Percentiles rank a stretch among this genome's conserved stretches.
These are phyloP conservation scores for Cryptoprocta ferox DNA, from an alignment of 2,797 vertebrate genomes.

Conservation along the genomic window DNA sequence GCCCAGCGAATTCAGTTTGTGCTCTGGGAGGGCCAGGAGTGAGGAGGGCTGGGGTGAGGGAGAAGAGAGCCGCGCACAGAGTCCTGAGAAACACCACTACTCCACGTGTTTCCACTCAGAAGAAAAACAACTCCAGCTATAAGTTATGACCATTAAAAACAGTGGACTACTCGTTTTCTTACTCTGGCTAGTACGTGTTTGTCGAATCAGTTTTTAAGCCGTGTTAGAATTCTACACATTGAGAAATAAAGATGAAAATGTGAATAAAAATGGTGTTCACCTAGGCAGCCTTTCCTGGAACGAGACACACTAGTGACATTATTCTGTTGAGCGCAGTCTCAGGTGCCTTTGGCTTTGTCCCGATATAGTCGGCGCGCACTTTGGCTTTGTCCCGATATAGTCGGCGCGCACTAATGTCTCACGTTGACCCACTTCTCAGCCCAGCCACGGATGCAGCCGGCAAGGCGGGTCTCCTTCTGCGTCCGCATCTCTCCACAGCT, in stretches of 20 bases:
- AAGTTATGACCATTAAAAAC: neutral
- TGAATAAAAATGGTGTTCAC: neutral
- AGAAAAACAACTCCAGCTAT: neutral
- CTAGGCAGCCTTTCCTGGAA: constrained; percentile 44
- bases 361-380: constrained; percentile 75
- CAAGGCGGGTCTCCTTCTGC: constrained; percentile 94
- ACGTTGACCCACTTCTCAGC: constrained; percentile 89
- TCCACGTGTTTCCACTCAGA: neutral
- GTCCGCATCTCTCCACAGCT: constrained; percentile 95
- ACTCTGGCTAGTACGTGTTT: neutral
- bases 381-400: constrained; percentile 17
- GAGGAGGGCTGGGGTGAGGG: neutral
- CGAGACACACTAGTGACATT: constrained; percentile 46
- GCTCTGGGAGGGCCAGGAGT: rapidly evolving
- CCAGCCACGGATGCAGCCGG: constrained; percentile 88
- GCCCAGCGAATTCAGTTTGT: rapidly evolving
- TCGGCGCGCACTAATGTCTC: constrained; percentile 84
- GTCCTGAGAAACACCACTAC: neutral
- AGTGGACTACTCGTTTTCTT: neutral
- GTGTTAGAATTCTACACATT: neutral
- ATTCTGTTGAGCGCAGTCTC: constrained; percentile 39
- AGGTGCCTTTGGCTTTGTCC: constrained; percentile 48
- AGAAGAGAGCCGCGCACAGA: neutral
- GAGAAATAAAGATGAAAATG: neutral
- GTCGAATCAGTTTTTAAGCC: neutral